These are phyloP conservation scores for Zeugodacus cucurbitae DNA, from an alignment of 1,140 invertebrate species.

Conservation along the genomic window DNA sequence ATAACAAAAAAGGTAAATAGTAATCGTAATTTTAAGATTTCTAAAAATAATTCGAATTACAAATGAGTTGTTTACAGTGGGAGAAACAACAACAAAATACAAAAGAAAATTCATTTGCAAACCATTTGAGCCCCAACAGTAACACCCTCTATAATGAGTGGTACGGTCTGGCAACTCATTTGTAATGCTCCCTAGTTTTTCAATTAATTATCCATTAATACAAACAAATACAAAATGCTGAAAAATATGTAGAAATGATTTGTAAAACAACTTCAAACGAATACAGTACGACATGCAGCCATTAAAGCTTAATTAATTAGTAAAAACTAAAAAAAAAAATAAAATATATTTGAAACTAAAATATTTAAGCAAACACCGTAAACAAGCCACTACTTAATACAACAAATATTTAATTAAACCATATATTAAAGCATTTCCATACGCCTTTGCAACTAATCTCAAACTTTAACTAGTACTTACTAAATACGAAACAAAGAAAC, in stretches of 20 bases:
- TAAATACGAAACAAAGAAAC: neutral
- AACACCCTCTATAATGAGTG: neutral
- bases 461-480: neutral
- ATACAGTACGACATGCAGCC: neutral
- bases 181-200: slow-evolving; percentile 35
- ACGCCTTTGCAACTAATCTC: slow-evolving; percentile 18
- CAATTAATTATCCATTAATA: slow-evolving; percentile 20
- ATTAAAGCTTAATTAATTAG: neutral
- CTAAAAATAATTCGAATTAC: slow-evolving; percentile 12
- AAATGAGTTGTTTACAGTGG: slow-evolving; percentile 15
- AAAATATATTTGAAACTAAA: neutral
- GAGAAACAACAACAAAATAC: neutral
- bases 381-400: neutral
- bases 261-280: slow-evolving; percentile 12
- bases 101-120: neutral
- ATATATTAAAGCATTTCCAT: slow-evolving; percentile 8
- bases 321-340: slow-evolving; percentile 13
- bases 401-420: neutral
- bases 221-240: neutral
- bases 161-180: neutral
- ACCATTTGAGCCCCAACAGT: neutral
- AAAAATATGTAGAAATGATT: neutral
- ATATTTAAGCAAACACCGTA: neutral
- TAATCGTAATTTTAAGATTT: slow-evolving; percentile 30
- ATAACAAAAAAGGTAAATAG: neutral